Evolutionary conservation across 1,140 invertebrate species (phyloP).

Genomic region (Notospermus geniculatus): DNA sequence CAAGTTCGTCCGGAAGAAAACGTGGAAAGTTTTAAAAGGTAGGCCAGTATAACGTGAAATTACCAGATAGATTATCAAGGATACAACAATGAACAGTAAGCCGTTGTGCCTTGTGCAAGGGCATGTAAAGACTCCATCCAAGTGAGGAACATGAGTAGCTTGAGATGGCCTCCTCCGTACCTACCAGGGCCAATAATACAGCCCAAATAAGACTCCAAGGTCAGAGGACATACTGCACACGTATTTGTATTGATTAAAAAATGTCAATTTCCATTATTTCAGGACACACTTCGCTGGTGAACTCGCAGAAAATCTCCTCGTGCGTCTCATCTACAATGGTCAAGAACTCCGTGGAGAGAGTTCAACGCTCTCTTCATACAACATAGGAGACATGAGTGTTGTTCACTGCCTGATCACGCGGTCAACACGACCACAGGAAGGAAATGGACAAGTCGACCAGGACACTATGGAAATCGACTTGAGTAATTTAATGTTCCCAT

Average conservation of each 20-base stretch:
- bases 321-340: conserved; percentile 85
- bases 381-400: conserved; percentile 81
- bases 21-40: conserved; percentile 86
- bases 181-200: no score
- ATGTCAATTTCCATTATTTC: conserved; percentile 38
- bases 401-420: conserved; percentile 76
- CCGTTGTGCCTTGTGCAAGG: conserved; percentile 5
- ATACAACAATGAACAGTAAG: no score
- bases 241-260: neutral
- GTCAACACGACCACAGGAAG: conserved; percentile 21
- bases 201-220: neutral
- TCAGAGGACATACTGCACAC: no score
- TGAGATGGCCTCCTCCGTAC: no score
- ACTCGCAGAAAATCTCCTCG: conserved; percentile 70
- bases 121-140: no score
- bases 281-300: conserved; percentile 80
- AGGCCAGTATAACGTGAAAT: no score
- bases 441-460: conserved; percentile 18
- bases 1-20: conserved; percentile 72
- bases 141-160: no score
- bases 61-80: no score
- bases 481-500: conserved; percentile 54
- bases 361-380: conserved; percentile 72
- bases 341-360: conserved; percentile 75
- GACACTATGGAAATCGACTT: conserved; percentile 35